These are phyloP conservation scores for Resseliella maxima DNA, from an alignment of 2,888 invertebrate genomes.

Conservation along the genomic window DNA sequence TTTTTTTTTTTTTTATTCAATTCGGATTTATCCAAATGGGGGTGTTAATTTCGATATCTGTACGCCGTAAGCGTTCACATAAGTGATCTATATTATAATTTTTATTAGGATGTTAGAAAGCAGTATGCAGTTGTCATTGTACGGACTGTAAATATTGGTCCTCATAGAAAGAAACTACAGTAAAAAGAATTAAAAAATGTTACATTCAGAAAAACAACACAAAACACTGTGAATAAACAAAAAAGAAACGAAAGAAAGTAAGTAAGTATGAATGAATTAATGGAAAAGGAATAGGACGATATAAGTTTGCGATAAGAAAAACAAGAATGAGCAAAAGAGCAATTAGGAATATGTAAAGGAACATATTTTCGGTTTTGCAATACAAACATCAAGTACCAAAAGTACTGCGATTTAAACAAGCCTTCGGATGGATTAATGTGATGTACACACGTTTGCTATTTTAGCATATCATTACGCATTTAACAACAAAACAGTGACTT, in stretches of 20 bases:
- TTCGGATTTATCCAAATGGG: neutral
- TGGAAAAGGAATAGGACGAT: neutral
- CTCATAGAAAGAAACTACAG: neutral
- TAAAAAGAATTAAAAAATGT: conserved; percentile 42
- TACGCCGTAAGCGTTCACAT: neutral
- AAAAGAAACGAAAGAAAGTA: neutral
- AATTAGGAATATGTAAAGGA: conserved; percentile 6
- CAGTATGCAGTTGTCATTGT: neutral
- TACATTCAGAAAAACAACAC: neutral
- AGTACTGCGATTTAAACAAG: neutral
- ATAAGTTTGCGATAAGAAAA: neutral
- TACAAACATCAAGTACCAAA: neutral
- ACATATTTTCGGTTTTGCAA: neutral
- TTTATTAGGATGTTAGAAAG: neutral
- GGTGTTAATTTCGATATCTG: neutral
- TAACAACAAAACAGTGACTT: conserved; percentile 2
- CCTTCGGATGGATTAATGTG: neutral
- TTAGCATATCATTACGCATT: conserved; percentile 14
- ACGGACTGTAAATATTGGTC: neutral
- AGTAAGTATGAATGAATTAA: neutral
- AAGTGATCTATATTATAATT: neutral
- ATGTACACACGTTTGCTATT: neutral
- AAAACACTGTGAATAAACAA: neutral
- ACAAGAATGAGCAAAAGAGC: neutral
- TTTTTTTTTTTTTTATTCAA: neutral